Evolutionary conservation across 2,797 vertebrate genomes (phyloP).

Genomic region (Mormyrops boulengeri): DNA sequence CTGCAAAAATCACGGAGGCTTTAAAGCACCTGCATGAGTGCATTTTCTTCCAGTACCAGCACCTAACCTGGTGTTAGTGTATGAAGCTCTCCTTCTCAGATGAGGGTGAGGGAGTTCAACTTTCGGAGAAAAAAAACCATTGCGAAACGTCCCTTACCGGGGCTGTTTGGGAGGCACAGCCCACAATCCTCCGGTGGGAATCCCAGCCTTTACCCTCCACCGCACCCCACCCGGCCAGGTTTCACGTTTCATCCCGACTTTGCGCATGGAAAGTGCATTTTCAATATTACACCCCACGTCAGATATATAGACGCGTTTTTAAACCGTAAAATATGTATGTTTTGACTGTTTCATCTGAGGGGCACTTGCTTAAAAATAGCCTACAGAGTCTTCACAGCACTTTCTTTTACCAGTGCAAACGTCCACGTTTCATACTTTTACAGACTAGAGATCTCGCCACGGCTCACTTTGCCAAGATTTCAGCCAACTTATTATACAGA

Average conservation of each 20-base stretch:
- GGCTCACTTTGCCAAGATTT: not conserved
- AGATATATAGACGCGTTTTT: not conserved
- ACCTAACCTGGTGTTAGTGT: not conserved
- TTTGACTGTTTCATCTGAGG: not conserved
- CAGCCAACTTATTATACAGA: not conserved
- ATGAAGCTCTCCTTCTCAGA: not conserved
- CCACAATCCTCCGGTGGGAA: not conserved
- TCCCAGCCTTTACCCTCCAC: slow-evolving; percentile 11
- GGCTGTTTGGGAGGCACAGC: not conserved
- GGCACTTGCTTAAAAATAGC: not conserved
- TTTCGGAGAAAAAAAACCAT: not conserved
- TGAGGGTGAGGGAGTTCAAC: not conserved
- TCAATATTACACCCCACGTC: not conserved
- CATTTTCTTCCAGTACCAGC: not conserved
- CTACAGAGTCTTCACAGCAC: not conserved
- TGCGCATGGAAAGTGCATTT: not conserved
- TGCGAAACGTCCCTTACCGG: not conserved
- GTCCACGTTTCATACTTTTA: not conserved
- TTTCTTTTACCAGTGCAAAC: not conserved
- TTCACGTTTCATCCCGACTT: slow-evolving; percentile 55
- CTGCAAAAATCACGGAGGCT: not conserved
- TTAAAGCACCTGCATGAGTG: not conserved
- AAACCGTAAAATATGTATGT: not conserved
- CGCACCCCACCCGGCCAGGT: slow-evolving; percentile 47
- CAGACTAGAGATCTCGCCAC: not conserved